Evolutionary conservation across 2,888 invertebrate species (phyloP).

Genomic region (Tanytarsus gracilentus): DNA sequence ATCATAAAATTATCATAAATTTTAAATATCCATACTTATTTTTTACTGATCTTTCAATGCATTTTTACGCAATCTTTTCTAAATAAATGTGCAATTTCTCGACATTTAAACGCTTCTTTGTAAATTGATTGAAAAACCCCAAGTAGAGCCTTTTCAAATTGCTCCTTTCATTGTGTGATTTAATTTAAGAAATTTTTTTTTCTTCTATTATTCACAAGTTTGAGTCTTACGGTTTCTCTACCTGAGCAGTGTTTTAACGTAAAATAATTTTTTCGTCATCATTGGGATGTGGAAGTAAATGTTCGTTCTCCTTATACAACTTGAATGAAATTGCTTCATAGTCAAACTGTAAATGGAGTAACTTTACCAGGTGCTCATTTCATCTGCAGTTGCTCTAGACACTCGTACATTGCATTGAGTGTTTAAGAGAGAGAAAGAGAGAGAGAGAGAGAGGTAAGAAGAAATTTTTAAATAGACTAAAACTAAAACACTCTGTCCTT

Average conservation of each 20-base stretch:
- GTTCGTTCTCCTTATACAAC: neutral
- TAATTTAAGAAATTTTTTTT: neutral
- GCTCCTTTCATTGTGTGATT: slow-evolving; percentile 5
- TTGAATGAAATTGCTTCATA: slow-evolving; percentile 9
- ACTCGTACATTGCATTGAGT: no score
- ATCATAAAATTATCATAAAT: slow-evolving; percentile 19
- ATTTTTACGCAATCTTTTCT: neutral
- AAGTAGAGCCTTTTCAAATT: slow-evolving; percentile 20
- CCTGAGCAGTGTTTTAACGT: slow-evolving; percentile 13
- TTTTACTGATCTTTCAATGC: neutral
- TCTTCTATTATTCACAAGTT: neutral
- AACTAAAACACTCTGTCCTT: no score
- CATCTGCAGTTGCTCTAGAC: slow-evolving; percentile 1
- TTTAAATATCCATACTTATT: neutral
- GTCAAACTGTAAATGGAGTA: neutral
- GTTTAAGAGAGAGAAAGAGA: no score
- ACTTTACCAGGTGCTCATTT: slow-evolving; percentile 1
- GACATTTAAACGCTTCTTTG: slow-evolving; percentile 15
- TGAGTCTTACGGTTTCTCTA: neutral
- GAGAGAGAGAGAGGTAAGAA: no score
- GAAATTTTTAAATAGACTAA: no score
- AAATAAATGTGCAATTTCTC: slow-evolving; percentile 20
- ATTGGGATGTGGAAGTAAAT: slow-evolving; percentile 21
- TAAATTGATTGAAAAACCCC: neutral
- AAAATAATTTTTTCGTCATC: neutral